These are phyloP conservation scores for Acanthornis magna DNA, from an alignment of 2,797 vertebrate species.

Conservation along the genomic window DNA sequence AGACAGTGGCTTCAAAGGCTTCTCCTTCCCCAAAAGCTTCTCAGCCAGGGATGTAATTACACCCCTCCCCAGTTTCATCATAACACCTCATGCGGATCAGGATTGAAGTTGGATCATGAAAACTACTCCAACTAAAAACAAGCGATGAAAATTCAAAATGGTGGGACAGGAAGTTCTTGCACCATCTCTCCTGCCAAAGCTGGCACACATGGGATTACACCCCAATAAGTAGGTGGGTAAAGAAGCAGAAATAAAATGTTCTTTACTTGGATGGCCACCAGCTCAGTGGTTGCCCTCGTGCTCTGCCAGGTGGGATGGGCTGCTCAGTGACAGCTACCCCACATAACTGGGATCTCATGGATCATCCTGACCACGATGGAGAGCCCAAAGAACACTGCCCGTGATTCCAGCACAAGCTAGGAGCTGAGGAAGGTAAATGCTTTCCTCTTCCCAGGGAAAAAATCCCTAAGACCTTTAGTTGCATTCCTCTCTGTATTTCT, in stretches of 20 bases:
- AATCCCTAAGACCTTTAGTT: neutral
- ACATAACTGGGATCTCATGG: neutral
- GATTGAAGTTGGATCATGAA: neutral
- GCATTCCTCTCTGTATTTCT: neutral
- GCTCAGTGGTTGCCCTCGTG: neutral
- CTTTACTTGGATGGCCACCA: neutral
- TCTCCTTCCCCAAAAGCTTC: neutral
- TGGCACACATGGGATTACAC: neutral
- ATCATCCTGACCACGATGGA: neutral
- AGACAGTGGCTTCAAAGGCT: neutral
- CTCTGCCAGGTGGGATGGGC: neutral
- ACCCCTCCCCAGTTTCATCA: neutral
- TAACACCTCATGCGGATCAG: neutral
- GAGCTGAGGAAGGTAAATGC: neutral
- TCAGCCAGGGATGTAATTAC: neutral
- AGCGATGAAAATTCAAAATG: neutral
- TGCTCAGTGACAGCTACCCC: neutral
- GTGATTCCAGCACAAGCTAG: neutral
- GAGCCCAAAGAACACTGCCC: neutral
- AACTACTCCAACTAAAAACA: neutral
- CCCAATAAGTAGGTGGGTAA: neutral
- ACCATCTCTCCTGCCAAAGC: neutral
- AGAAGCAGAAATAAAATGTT: neutral
- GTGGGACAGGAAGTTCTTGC: neutral
- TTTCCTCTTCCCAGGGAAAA: neutral